phyloP scores from a whole-genome alignment of 2,888 invertebrate species.

The Drosophila fungiperda region DNA sequence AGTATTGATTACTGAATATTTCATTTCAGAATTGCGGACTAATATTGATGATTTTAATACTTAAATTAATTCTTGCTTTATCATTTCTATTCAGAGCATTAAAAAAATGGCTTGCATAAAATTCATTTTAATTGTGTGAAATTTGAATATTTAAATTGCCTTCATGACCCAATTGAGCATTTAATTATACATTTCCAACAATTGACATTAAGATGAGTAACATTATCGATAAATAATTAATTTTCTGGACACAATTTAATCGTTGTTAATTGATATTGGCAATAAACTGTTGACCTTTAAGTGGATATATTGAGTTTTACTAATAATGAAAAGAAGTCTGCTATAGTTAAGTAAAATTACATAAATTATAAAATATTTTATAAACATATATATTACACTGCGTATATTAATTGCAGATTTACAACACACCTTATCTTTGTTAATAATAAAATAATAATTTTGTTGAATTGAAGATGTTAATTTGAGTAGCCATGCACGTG shows the following conservation, averaged over 20 bases:
- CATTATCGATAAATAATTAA: neutral
- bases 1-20: neutral
- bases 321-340: neutral
- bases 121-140: neutral
- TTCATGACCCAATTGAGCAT: neutral
- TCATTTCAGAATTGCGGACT: neutral
- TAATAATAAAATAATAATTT: neutral
- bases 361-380: neutral
- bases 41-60: neutral
- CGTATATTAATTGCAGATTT: neutral
- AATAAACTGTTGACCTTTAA: neutral
- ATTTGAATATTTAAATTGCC: neutral
- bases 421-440: neutral
- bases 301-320: neutral
- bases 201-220: neutral
- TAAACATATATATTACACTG: neutral
- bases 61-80: neutral
- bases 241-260: conserved; percentile 1
- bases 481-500: neutral
- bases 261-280: neutral
- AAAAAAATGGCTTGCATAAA: neutral
- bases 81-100: neutral
- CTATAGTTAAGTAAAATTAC: neutral
- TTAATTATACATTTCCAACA: conserved; percentile 5
- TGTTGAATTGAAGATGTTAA: neutral